A percentile compares a stretch with the other conserved stretches of the same genome.
phyloP scores from a whole-genome alignment of 2,797 vertebrate genomes.

The Peromyscus eremicus region DNA sequence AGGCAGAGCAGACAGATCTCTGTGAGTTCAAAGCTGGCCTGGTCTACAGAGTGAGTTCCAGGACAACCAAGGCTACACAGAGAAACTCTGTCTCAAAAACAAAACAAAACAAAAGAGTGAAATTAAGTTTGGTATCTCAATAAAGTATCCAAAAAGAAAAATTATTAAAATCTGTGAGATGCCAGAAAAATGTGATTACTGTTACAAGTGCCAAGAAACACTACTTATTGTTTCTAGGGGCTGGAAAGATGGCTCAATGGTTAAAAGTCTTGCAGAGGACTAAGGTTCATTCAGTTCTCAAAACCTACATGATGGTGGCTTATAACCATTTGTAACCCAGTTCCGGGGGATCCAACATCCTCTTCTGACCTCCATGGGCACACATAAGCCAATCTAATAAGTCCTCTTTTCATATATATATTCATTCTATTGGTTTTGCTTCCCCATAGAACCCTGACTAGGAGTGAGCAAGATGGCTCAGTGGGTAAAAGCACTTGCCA shows the following conservation, averaged over 20 bases:
- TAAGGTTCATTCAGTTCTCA: not conserved
- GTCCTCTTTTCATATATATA: not conserved
- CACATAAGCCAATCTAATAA: not conserved
- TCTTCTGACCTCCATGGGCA: not conserved
- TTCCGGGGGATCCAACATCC: not conserved
- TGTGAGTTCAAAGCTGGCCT: no score
- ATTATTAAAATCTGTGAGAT: not conserved
- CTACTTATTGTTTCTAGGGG: not conserved
- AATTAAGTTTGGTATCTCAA: conserved; percentile 7
- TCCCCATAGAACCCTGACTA: not conserved
- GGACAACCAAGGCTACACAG: no score
- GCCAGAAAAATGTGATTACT: not conserved
- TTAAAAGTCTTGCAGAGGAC: not conserved
- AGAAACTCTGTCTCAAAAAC: no score
- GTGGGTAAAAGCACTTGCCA: not conserved
- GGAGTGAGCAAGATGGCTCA: not conserved
- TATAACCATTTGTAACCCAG: not conserved
- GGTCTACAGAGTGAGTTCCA: no score
- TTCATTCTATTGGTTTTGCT: not conserved
- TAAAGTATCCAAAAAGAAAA: not conserved
- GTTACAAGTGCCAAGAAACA: not conserved
- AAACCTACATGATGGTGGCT: not conserved
- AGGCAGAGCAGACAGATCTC: not conserved
- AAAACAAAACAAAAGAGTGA: not conserved
- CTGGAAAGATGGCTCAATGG: not conserved